Base-by-base conservation (phyloP, 2,113 vertebrate species). In the Pseudorectes ferrugineus region DNA sequence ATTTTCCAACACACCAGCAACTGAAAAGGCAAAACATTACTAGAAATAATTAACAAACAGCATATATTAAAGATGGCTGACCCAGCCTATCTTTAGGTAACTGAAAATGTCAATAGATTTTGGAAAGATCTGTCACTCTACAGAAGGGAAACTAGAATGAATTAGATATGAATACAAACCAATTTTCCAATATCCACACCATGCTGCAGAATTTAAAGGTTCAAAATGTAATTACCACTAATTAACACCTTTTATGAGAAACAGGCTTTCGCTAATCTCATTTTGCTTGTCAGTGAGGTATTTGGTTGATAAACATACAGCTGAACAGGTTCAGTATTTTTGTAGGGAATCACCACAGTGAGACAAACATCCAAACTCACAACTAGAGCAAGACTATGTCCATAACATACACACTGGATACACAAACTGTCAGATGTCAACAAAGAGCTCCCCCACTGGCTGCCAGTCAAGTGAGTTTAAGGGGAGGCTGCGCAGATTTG, bases 311-410 rank as follows among this genome's bases (percentile, higher is more conserved):
- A 63, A 85, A 71, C 2, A 2, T 35, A 0, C 17, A 66, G 31
- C 29, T 31, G 33, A 80, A 59, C 23, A 70, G 17, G 12, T 9
- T 9, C 18, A 33, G 8, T 35, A 33, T 20, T 63, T 81, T 9
- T 21, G 57, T 4, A 81, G 49, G 42, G 33, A 7, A 43, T 19
- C 0, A 1, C 10, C 2, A 4, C 65, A 48, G 21, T 0, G 9
- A 71, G 18, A 58, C 43, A 46, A 91, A 80, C 38, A 55, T 8
- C 36, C 28, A 18, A 42, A 49, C 29, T 35, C 51, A 14, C 23
- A 51, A 13, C 28, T 4, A 73, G 24, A 13, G 5, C 0, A 6
- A 62, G 4, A 17, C 29, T 9, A 8, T 6, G 48, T 54, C 26
- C 29, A 4, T 40, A 22, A 58, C 8, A 67, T 1, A 11, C 20